These are phyloP conservation scores for Ictidomys tridecemlineatus DNA, from an alignment of 2,113 vertebrate species.

Conservation along the genomic window DNA sequence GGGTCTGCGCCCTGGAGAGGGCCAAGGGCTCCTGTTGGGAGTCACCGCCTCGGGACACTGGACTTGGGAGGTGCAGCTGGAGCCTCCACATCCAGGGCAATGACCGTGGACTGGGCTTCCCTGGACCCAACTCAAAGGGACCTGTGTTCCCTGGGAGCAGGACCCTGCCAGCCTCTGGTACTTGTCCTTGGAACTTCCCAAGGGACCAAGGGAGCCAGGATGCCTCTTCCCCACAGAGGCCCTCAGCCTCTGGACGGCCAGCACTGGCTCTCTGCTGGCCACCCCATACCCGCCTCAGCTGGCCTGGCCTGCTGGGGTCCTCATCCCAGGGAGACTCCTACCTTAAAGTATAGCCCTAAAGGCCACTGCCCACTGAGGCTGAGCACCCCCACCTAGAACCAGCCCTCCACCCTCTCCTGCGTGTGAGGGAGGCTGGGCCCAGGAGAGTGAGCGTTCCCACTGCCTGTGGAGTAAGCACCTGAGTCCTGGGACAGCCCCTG, in stretches of 20 bases:
- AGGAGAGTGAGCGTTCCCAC: too few relatives aligned
- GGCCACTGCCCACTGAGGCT: not conserved
- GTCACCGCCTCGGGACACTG: too few relatives aligned
- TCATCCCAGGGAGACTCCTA: not conserved
- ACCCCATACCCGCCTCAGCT: not conserved
- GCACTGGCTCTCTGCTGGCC: too few relatives aligned
- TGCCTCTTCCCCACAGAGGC: not conserved
- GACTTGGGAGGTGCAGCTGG: not conserved
- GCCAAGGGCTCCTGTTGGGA: too few relatives aligned
- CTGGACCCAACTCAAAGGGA: not conserved
- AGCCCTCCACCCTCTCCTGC: not conserved
- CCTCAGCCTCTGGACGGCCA: too few relatives aligned
- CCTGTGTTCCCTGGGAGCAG: too few relatives aligned
- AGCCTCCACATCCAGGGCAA: not conserved
- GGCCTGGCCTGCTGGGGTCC: not conserved
- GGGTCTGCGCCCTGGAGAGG: not conserved
- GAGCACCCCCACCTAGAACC: not conserved
- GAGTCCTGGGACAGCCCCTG: not conserved
- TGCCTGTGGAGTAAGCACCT: too few relatives aligned
- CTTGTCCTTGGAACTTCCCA: too few relatives aligned
- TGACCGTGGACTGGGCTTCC: not conserved
- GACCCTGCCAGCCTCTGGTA: not conserved
- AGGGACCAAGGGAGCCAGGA: not conserved
- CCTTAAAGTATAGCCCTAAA: not conserved
- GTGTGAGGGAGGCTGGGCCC: not conserved